Evolutionary conservation across 1,140 invertebrate species (phyloP), one percentile per base, ranked within the genome.

Genomic region (Patella vulgata): DNA sequence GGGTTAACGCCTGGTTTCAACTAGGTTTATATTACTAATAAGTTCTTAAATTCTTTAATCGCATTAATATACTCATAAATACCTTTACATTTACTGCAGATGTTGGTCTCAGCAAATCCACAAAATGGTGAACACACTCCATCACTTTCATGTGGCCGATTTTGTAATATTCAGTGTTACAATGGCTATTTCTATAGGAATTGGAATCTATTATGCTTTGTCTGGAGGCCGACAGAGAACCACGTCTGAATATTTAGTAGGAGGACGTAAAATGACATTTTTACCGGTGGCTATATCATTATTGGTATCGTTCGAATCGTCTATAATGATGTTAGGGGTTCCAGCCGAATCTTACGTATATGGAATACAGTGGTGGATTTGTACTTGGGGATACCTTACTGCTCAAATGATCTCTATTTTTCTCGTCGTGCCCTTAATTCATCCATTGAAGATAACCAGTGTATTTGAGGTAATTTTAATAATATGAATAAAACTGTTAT

Each of bases 211-310:
- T 79, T 93, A 93, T 77, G 86, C 90, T 60, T 90, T 95, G 66
- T 92, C 90, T 19, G 95, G 88, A n/a, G 93, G 91, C 0, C 90
- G 89, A 77, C 94, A 97, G 81, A 92, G 90, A 85, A 96, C 93
- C 1, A 90, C 90, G 28, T 88, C 89, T 60, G 92, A 94, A 74
- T 93, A 92, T 74, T 83, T 93, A 17, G 82, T 93, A 4, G 92
- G 91, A 0, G 90, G 93, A 25, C 62, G 76, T 9, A 40, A 70
- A 9, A 75, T 78, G 71, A 52, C 65, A 30, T 68, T 77, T 50
- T 56, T 80, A 44, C 75, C 77, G 11, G 72, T 78, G 25, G 75
- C 76, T 40, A 66, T 80, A 12, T 80, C 78, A 0, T 52, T 80
- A 11, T 63, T 78, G 74, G 78, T 73, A 19, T 71, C 73, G 3